Base-by-base conservation (phyloP, 2,888 invertebrate species). In the Crocallis elinguaria region DNA sequence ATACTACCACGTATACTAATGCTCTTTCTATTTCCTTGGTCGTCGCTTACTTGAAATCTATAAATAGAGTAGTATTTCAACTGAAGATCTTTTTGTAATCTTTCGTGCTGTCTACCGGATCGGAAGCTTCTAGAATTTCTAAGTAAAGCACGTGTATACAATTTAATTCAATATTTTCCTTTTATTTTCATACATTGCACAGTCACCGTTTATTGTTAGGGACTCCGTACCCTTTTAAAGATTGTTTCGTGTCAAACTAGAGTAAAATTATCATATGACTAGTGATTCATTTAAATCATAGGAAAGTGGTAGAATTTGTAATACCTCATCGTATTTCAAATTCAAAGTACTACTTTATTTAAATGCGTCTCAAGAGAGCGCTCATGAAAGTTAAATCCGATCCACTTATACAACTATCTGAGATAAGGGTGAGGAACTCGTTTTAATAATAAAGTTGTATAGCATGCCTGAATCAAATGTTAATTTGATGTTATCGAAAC, bases 71-170 rank as follows among this genome's bases (percentile, higher is more conserved):
- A 25, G 49, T 53, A 53, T 53, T 53, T 53, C 32, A 17, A 48
- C 21, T 43, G 37, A 12, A 53, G 60, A 56, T 54, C 46, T 39
- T 45, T 56, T 53, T 60, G 55, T 59, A 57, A 53, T 60, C 49
- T 44, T 53, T 52, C 46, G 49, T 46, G 49, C 52, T 52, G 51
- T 59, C 55, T 46, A 60, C 57, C 52, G 57, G 55, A 63, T 56
- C 53, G 45, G 42, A 33, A 53, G 49, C 56, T 60, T 60, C 62
- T 57, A 36, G 56, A 56, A 63, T 56, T 43, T 41, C 53, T 57
- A 56, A 50, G n/a, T 19, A 49, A 33, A 46, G 49, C 55, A 53
- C 13, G 41, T 53, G 53, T 54, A 46, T 51, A 51, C n/a, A 56
- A 53, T 60, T 50, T 49, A 53, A 60, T 50, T 55, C 21, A 49